Conservation (phyloP, 2,888 invertebrate genomes). For the Amphiduros pacificus region DNA sequence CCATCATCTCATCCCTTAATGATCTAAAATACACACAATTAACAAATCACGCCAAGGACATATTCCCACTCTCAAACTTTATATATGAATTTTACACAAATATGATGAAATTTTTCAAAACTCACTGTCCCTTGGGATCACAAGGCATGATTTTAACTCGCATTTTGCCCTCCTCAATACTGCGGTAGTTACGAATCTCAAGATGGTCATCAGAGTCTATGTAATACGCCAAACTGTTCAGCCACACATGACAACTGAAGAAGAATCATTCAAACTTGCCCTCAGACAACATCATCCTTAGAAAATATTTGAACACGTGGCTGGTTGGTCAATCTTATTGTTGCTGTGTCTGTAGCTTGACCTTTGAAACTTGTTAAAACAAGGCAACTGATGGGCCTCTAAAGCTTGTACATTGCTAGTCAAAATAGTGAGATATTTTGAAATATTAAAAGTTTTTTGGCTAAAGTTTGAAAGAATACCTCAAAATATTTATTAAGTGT, state of each 20-base stretch:
- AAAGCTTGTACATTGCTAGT: too few species aligned
- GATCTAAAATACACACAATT: too few species aligned
- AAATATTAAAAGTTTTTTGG: too few species aligned
- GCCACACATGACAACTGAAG: conserved; percentile 39
- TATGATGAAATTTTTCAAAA: neutral
- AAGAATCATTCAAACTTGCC: neutral
- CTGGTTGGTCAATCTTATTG: too few species aligned
- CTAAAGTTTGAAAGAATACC: too few species aligned
- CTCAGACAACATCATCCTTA: too few species aligned
- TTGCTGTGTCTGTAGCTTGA: too few species aligned
- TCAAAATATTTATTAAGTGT: too few species aligned
- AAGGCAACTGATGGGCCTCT: too few species aligned
- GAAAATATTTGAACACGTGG: too few species aligned
- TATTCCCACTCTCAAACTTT: neutral
- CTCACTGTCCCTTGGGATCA: conserved; percentile 33
- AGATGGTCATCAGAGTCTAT: conserved; percentile 43
- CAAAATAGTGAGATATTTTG: too few species aligned
- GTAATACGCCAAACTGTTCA: conserved; percentile 40
- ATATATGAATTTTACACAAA: neutral
- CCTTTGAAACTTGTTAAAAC: too few species aligned
- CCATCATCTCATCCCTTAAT: conserved; percentile 18
- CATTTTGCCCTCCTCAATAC: conserved; percentile 40
- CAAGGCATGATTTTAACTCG: conserved; percentile 40
- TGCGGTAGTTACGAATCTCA: conserved; percentile 42
- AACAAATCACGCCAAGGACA: neutral